Conservation (phyloP, 2,113 vertebrate species). For the Porphyrio hochstetteri region DNA sequence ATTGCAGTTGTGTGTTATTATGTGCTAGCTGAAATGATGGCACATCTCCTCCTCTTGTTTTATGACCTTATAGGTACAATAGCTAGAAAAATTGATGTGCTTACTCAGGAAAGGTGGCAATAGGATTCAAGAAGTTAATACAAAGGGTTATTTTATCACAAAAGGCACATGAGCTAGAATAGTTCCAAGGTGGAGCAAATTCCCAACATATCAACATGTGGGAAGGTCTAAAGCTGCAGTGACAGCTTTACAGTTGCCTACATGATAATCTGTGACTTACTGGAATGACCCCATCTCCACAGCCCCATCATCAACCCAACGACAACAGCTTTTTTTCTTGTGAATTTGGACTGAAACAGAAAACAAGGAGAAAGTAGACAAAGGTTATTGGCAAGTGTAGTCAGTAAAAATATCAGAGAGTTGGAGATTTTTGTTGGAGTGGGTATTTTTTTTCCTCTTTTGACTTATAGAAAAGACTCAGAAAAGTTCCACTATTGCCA, state of each 20-base stretch:
- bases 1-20: neutral
- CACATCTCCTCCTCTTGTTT: neutral
- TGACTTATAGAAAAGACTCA: neutral
- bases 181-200: neutral
- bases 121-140: neutral
- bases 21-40: neutral
- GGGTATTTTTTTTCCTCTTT: neutral
- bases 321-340: neutral
- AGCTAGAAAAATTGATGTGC: neutral
- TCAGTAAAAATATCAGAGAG: neutral
- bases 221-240: neutral
- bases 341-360: neutral
- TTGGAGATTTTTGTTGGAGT: neutral
- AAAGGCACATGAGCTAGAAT: neutral
- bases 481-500: neutral
- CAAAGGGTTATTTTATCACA: neutral
- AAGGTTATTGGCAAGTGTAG: neutral
- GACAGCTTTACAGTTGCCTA: neutral
- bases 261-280: neutral
- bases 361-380: neutral
- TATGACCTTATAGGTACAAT: neutral
- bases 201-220: neutral
- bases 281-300: neutral
- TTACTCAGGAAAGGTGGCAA: neutral
- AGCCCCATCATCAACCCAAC: neutral